These are phyloP conservation scores for Andrena fulva DNA, from an alignment of 2,888 invertebrate genomes.

Conservation along the genomic window DNA sequence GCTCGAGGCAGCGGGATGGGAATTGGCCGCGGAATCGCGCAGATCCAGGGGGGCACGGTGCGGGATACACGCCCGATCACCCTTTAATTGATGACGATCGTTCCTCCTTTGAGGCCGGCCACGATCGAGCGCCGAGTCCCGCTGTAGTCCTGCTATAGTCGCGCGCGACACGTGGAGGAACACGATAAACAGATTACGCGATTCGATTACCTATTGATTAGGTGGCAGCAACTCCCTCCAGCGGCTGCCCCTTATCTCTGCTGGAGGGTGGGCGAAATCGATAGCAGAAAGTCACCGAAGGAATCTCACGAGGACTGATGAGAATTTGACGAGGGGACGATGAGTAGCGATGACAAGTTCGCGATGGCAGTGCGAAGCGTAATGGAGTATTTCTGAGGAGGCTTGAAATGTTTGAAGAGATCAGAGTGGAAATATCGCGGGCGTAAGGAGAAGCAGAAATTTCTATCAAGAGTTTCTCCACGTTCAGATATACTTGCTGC, in stretches of 20 bases:
- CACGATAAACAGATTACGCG: constrained; percentile 46
- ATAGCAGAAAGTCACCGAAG: background rate
- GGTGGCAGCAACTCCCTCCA: constrained; percentile 1
- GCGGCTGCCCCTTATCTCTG: constrained; percentile 6
- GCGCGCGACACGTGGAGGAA: constrained; percentile 11
- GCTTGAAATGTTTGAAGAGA: too few species aligned
- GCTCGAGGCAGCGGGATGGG: constrained; percentile 49
- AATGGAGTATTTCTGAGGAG: too few species aligned
- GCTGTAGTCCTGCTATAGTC: background rate
- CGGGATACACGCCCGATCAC: constrained; percentile 44
- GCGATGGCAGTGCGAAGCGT: too few species aligned
- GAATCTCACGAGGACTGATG: background rate
- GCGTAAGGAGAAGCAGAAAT: too few species aligned
- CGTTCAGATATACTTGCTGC: too few species aligned
- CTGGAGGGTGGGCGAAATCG: background rate
- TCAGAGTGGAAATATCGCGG: too few species aligned
- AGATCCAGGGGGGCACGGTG: constrained; percentile 36
- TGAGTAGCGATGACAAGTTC: too few species aligned
- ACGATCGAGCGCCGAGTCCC: background rate
- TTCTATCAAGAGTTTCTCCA: too few species aligned
- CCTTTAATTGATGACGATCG: constrained; percentile 53
- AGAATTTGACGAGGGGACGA: background rate
- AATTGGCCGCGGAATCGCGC: constrained; percentile 60
- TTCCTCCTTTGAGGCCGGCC: constrained; percentile 14
- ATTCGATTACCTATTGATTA: constrained; percentile 42